Evolutionary conservation across 35 echinoderm and acorn worm genomes (phyloP).

Genomic region (Diadema setosum): DNA sequence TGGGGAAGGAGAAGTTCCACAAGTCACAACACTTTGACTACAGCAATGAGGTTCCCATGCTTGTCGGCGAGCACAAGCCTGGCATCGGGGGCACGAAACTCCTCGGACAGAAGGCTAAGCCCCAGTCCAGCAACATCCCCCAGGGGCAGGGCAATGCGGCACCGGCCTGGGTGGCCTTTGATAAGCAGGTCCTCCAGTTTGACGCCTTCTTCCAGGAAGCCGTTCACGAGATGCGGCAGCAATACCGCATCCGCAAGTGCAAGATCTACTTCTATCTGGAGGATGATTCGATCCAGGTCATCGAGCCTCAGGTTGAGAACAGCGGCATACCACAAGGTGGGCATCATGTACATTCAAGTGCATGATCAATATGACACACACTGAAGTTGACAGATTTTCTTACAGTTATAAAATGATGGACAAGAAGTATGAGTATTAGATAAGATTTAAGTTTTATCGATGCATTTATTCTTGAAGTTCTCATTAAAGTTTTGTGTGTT

Average conservation of each 20-base stretch:
- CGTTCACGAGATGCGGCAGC: slow-evolving; percentile 86
- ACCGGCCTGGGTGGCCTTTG: slow-evolving; percentile 97
- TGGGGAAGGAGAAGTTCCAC: slow-evolving; percentile 82
- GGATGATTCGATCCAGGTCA: slow-evolving; percentile 96
- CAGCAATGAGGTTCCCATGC: slow-evolving; percentile 92
- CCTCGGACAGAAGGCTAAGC: slow-evolving; percentile 83
- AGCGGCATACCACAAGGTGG: slow-evolving; percentile 96
- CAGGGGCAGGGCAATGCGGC: slow-evolving; percentile 91
- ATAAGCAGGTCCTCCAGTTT: slow-evolving; percentile 87
- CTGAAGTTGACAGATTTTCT: too few relatives aligned
- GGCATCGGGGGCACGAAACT: slow-evolving; percentile 85
- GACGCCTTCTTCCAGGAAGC: slow-evolving; percentile 95
- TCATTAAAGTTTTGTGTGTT: too few relatives aligned
- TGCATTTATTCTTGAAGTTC: too few relatives aligned
- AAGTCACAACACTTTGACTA: slow-evolving; percentile 98
- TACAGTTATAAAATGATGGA: too few relatives aligned
- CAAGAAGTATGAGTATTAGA: too few relatives aligned
- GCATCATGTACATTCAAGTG: too few relatives aligned
- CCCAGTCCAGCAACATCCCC: slow-evolving; percentile 80
- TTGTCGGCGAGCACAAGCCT: slow-evolving; percentile 94
- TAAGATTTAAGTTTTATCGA: too few relatives aligned
- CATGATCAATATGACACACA: too few relatives aligned
- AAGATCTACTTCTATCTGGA: slow-evolving; percentile 96
- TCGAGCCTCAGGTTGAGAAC: slow-evolving; percentile 83
- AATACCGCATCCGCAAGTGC: slow-evolving; percentile 89